Conservation (phyloP, 2,797 vertebrate genomes). For the Tiaroga cobitis region DNA sequence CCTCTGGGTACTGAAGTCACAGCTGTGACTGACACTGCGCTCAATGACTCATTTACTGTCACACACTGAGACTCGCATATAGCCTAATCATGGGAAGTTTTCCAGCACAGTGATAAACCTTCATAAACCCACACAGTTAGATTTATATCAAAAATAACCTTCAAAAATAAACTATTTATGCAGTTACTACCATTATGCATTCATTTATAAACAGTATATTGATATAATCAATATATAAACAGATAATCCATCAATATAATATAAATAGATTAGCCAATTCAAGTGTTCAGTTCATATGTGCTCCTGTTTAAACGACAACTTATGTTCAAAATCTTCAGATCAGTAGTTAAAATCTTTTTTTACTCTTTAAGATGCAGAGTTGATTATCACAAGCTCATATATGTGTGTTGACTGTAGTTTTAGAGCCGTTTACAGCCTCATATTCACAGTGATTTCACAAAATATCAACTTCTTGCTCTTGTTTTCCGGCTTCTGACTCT, state of each 20-base stretch:
- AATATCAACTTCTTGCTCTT: neutral
- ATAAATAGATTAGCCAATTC: neutral
- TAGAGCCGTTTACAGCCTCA: neutral
- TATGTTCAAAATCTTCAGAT: neutral
- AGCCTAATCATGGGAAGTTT: neutral
- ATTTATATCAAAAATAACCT: neutral
- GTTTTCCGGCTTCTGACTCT: neutral
- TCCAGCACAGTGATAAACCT: neutral
- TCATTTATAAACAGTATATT: neutral
- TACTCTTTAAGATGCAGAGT: no score
- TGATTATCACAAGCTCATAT: neutral
- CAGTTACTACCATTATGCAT: no score
- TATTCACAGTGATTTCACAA: neutral
- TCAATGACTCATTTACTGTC: conserved; percentile 18
- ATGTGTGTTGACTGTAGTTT: neutral
- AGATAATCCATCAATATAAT: no score
- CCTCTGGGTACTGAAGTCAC: conserved; percentile 23
- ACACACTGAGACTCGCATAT: neutral
- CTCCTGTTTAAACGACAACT: neutral
- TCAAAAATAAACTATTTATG: neutral
- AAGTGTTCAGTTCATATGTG: neutral
- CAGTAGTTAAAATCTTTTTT: neutral
- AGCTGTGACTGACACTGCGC: neutral
- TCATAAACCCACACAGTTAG: neutral
- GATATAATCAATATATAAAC: neutral